phyloP scores from a whole-genome alignment of 2,888 invertebrate genomes.

The Drosophila gaucha region DNA sequence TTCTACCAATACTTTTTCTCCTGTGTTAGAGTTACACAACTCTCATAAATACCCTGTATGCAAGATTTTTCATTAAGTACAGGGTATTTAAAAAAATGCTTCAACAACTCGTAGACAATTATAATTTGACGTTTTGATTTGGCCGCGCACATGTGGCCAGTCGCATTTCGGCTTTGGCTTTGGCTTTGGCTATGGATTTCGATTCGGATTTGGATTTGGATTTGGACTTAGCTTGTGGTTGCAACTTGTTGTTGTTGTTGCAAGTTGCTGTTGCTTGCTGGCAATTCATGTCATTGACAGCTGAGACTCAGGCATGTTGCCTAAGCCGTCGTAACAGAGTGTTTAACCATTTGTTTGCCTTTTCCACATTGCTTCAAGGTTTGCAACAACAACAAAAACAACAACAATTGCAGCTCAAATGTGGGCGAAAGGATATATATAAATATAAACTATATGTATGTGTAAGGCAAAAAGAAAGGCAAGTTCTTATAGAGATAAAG shows the following conservation, averaged over 20 bases:
- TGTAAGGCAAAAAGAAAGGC: conserved; percentile 1
- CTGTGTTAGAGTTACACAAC: accelerated
- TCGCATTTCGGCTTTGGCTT: conserved; percentile 38
- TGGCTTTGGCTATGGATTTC: conserved; percentile 27
- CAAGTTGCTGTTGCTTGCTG: conserved; percentile 12
- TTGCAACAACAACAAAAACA: conserved; percentile 14
- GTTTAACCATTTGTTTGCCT: conserved; percentile 62
- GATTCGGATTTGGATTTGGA: conserved; percentile 19
- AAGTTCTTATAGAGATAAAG: not conserved
- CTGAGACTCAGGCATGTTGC: conserved; percentile 41
- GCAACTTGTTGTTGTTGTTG: conserved; percentile 3
- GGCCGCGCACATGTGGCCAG: conserved; percentile 68
- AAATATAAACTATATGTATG: not conserved
- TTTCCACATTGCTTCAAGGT: conserved; percentile 55
- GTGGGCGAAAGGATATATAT: conserved; percentile 26
- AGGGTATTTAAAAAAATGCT: conserved; percentile 21
- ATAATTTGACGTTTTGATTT: conserved; percentile 81
- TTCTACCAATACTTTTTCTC: too few relatives aligned
- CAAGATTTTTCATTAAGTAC: not conserved
- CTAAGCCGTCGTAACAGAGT: conserved; percentile 40
- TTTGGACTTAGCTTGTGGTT: conserved; percentile 42
- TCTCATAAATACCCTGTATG: not conserved
- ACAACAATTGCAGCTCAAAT: not conserved
- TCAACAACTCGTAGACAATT: conserved; percentile 71
- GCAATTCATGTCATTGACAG: conserved; percentile 78